Percentiles rank a stretch among this genome's conserved stretches.
phyloP scores from a whole-genome alignment of 2,113 vertebrate genomes.

The Prionailurus viverrinus region DNA sequence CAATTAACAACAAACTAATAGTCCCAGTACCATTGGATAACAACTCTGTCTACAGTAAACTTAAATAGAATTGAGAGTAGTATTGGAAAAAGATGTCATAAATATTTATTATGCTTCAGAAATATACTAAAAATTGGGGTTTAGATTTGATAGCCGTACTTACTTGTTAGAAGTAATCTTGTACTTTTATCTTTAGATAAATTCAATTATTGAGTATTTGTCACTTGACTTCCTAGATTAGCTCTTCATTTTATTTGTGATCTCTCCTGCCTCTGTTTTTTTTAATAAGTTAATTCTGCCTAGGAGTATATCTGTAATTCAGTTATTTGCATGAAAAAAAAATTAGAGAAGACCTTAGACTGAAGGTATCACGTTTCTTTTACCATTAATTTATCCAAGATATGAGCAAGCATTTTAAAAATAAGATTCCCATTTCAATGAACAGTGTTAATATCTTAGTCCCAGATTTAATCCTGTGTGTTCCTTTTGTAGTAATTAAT shows the following conservation, averaged over 20 bases:
- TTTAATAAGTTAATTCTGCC: neutral
- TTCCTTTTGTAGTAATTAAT: slow-evolving; percentile 82
- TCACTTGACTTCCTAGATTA: slow-evolving; percentile 25
- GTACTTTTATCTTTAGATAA: slow-evolving; percentile 58
- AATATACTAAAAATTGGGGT: neutral
- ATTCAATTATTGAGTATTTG: slow-evolving; percentile 1
- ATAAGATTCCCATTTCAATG: slow-evolving; percentile 32
- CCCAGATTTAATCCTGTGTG: slow-evolving; percentile 62
- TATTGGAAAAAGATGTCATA: neutral
- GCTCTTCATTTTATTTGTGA: slow-evolving; percentile 41
- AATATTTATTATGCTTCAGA: slow-evolving; percentile 6
- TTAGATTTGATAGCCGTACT: neutral
- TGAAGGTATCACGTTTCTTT: neutral
- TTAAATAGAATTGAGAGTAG: neutral
- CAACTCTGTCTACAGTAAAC: neutral
- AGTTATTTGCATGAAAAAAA: neutral
- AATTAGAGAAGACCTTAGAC: neutral
- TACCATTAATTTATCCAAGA: neutral
- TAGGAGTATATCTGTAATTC: slow-evolving; percentile 13
- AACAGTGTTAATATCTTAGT: slow-evolving; percentile 67
- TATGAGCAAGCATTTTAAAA: slow-evolving; percentile 23
- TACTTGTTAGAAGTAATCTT: slow-evolving; percentile 43
- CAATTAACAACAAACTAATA: neutral
- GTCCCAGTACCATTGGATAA: neutral
- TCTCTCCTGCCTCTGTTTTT: neutral